Conservation (phyloP, 2,113 vertebrate genomes). For the Bungarus multicinctus region DNA sequence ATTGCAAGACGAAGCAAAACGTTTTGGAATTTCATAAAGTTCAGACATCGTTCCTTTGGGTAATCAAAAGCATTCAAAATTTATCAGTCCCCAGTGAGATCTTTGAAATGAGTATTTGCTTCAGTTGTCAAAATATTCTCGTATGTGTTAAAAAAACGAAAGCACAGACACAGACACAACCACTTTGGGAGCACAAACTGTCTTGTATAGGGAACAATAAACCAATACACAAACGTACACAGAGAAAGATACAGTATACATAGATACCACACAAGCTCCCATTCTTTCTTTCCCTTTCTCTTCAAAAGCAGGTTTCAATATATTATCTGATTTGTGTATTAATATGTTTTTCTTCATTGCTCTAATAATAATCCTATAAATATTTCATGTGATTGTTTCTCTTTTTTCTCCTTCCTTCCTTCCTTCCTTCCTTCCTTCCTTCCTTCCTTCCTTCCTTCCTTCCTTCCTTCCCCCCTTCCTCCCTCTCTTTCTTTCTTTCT, state of each 20-base stretch:
- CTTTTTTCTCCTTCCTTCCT: constrained; percentile 24
- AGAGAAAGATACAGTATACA: constrained; percentile 29
- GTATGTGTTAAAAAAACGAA: constrained; percentile 30
- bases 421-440: constrained; percentile 22
- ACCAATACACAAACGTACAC: constrained; percentile 1
- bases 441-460: constrained; percentile 2
- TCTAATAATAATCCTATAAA: constrained; percentile 44
- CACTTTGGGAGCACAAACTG: constrained; percentile 35
- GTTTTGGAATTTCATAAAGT: constrained; percentile 43
- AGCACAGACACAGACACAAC: background rate
- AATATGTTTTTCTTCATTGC: constrained; percentile 38
- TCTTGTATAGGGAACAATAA: constrained; percentile 38
- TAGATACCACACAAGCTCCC: background rate
- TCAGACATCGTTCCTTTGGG: constrained; percentile 42
- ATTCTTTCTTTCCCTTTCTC: constrained; percentile 16
- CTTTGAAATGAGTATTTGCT: constrained; percentile 47
- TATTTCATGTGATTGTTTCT: constrained; percentile 34
- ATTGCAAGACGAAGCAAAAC: constrained; percentile 51
- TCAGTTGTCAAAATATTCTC: constrained; percentile 48
- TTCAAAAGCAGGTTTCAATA: constrained; percentile 34
- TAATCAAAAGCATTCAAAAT: constrained; percentile 51
- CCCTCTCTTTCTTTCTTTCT: constrained; percentile 22
- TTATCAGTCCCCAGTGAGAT: constrained; percentile 43
- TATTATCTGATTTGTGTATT: constrained; percentile 53
- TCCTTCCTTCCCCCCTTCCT: background rate